Base-by-base conservation (phyloP, 1,140 invertebrate genomes). In the Hylyphantes graminicola region DNA sequence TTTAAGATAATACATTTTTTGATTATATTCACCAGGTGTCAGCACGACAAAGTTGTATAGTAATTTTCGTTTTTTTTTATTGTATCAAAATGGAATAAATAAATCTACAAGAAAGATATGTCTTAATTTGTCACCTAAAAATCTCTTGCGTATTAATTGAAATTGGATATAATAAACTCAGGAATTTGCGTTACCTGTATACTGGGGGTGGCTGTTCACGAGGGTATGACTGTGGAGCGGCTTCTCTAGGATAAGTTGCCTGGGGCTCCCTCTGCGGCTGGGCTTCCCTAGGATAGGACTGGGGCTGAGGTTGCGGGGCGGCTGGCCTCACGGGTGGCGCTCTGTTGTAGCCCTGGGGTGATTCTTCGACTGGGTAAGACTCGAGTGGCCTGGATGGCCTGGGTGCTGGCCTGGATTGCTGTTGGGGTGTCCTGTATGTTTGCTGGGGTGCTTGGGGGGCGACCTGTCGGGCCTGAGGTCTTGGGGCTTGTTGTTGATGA, bases 391-490 rank as follows among this genome's bases (percentile, higher is more conserved):
- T 72, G 7, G 74, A 57, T 11, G 85, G 68, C 35, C 76, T 19
- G 10, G 85, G 17, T 51, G 78, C 59, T 53, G 64, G 59, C 21
- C 72, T 54, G 9, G 68, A n/a, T 57, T 76, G 65, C 13, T 67
- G 85, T 13, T 74, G 76, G 4, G 57, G 85, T 9, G 74, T 21
- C 35, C 86, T 75, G 76, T 81, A 73, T 8, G 65, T 50, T 13
- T 67, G 65, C 11, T 54, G 68, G 13, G 86, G 76, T 48, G 55
- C 64, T 50, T 75, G 72, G 13, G 86, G 85, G 17, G 75, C 70
- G 19, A 77, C 84, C 21, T 86, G 85, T 64, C 77, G 57, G 4
- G 85, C 63, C 6, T 63, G 72, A 5, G 75, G 75, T 63, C 86
- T 48, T 19, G 86, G 65, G 12, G 85, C 51, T 35, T 65, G 59